Conservation (phyloP, 2,113 vertebrate genomes). For the Abramis brama region DNA sequence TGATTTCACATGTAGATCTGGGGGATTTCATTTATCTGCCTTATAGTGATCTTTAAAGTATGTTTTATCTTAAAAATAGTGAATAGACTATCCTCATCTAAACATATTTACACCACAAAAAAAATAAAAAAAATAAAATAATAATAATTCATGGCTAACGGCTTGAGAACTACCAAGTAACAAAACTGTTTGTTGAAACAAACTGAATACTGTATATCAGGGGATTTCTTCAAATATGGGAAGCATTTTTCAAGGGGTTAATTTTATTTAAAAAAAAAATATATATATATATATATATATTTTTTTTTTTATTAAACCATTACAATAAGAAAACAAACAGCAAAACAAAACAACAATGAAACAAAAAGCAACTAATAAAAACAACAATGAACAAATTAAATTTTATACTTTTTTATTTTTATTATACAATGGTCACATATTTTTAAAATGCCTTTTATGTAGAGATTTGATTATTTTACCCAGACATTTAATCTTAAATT, state of each 20-base stretch:
- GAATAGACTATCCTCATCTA: too few species aligned
- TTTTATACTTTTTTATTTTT: neutral
- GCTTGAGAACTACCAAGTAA: neutral
- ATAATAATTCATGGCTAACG: neutral
- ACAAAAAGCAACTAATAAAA: neutral
- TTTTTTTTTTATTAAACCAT: neutral
- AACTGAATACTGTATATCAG: neutral
- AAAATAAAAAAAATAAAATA: neutral
- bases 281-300: too few species aligned
- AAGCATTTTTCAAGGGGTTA: neutral
- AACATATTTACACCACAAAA: neutral
- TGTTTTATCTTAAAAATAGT: neutral
- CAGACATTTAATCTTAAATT: neutral
- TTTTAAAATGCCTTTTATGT: neutral
- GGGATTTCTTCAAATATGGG: neutral
- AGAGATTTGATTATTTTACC: neutral
- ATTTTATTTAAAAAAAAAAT: neutral
- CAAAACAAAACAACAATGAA: too few species aligned
- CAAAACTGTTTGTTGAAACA: neutral
- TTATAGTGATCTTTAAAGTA: neutral
- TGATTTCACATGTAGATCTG: constrained; percentile 13
- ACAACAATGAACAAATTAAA: neutral
- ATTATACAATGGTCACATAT: neutral
- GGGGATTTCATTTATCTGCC: neutral
- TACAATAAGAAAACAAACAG: neutral